These are phyloP conservation scores for Andrena camellia DNA, from an alignment of 2,888 invertebrate species.

Conservation along the genomic window DNA sequence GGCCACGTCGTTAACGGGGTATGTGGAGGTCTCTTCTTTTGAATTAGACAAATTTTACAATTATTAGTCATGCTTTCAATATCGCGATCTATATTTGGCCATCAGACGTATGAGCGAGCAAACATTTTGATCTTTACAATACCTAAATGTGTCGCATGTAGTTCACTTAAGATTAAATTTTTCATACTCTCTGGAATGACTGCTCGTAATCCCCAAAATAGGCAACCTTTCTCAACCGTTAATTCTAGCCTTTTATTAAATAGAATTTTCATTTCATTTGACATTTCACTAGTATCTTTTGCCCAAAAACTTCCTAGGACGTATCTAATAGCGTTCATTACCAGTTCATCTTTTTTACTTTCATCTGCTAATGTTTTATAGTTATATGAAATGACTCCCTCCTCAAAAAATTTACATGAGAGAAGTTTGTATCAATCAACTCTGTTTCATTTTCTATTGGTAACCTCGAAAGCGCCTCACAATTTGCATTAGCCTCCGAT, in stretches of 20 bases:
- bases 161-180: background rate
- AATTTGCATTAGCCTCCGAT: conserved; percentile 49
- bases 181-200: background rate
- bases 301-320: conserved; percentile 23
- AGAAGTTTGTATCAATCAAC: no score
- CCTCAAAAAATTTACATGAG: conserved; percentile 12
- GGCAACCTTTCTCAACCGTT: conserved; percentile 30
- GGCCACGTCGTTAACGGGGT: no score
- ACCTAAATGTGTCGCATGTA: conserved; percentile 22
- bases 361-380: conserved; percentile 31
- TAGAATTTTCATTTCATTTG: conserved; percentile 29
- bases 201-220: conserved; percentile 21
- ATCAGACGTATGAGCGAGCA: conserved; percentile 38
- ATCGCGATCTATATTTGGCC: no score
- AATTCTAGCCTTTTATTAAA: conserved; percentile 45
- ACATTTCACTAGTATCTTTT: conserved; percentile 9
- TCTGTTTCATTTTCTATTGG: conserved; percentile 33
- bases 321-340: conserved; percentile 38
- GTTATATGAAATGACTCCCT: background rate
- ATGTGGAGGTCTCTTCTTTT: no score
- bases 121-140: conserved; percentile 49
- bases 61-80: no score
- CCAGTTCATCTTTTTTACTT: conserved; percentile 39
- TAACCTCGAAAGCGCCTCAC: conserved; percentile 49
- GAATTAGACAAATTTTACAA: no score